Evolutionary conservation across 2,797 vertebrate genomes (phyloP), one percentile per base, ranked within the genome.

Genomic region (Lates japonicus): DNA sequence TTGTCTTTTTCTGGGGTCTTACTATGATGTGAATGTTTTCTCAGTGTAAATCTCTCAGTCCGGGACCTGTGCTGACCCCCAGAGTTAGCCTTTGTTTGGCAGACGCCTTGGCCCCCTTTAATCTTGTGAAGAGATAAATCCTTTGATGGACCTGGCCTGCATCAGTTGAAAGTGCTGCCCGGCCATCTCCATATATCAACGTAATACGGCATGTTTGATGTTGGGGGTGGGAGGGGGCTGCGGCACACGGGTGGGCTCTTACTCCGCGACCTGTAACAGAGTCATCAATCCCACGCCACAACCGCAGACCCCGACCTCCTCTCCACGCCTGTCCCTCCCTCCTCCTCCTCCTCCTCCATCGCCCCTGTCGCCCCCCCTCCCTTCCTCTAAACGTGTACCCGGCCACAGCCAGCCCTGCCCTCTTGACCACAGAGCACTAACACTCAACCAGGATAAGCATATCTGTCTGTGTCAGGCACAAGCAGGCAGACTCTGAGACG

Each of bases 91-190:
- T 93, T 95, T 94, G 94, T 95, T 95, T 95, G 92, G 93, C 93
- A 94, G 92, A 94, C 87, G 88, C 91, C 92, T 93, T 75, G 82
- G 77, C 87, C 90, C 91, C n/a, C n/a, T n/a, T n/a, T n/a, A 95
- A 96, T 96, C 95, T 95, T 87, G 86, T 59, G 83, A 88, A 79
- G 91, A 94, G 94, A 96, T 95, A 94, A 94, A 95, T 94, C 93
- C 92, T 94, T 92, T 94, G 95, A 95, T 94, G 93, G 94, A 92
- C 93, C 94, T 90, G 91, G 90, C 87, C 93, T 89, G 93, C 89
- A 88, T 94, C 85, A 86, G n/a, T 92, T 94, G 91, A 95, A 93
- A 95, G 94, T 94, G 90, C 90, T 87, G 92, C 84, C 87, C 73
- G 62, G 80, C 92, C 92, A 85, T 90, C 86, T 88, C 88, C 90